Evolutionary conservation across 1,140 invertebrate genomes (phyloP), one percentile per base, ranked within the genome.

Genomic region (Drosophila triauraria): DNA sequence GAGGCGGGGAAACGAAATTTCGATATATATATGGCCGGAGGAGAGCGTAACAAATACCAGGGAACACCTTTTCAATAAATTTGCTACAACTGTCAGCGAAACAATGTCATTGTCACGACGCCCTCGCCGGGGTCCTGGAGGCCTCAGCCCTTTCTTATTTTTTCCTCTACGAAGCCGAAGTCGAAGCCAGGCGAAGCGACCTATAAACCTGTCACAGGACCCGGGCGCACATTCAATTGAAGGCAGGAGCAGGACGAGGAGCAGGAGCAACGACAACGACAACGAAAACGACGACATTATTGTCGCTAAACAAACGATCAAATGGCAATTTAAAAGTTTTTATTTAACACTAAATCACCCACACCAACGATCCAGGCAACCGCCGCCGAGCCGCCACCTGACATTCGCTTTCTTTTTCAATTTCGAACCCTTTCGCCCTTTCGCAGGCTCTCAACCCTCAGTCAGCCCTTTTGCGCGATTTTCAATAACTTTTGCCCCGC

Each of bases 261-360:
- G 17, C 15, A 27, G 46, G n/a, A 25, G 54, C 61, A 63, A 43
- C 38, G 64, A 65, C 62, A 60, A 50, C 53, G 75, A 53, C 61
- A 23, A 25, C 63, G 65, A 74, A 61, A 71, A 83, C 74, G 75
- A 82, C 80, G 82, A 82, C 90, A 91, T 91, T 91, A 91, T 91
- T 91, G 90, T 91, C 90, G 90, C 90, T 91, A 91, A 91, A 91
- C 90, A 91, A 91, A 91, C 90, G 90, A 91, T 91, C 90, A 91
- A 91, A 91, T 91, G 90, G 85, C 90, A 91, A 91, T 91, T 91
- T 91, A 90, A 91, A 91, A 91, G 90, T 91, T 91, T 91, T 91
- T 91, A 91, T 91, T 91, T 83, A 91, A 91, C 90, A 91, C 90
- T 91, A 91, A 91, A 91, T 91, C 90, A 91, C 90, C 90, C 78